phyloP scores from a whole-genome alignment of 2,797 vertebrate species.

The Acrossocheilus fasciatus region DNA sequence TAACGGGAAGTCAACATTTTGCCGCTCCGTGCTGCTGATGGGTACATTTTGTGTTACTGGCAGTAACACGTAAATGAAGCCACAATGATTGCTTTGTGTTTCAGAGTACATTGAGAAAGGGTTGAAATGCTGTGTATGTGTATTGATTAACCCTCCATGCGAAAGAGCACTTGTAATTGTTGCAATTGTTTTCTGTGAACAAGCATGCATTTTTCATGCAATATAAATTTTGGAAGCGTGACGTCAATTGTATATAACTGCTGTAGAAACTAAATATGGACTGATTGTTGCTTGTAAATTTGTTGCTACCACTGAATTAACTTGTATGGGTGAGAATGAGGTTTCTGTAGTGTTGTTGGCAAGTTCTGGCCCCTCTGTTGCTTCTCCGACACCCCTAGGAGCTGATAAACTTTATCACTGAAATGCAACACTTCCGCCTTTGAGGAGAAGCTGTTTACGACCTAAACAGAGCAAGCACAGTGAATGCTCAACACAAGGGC shows the following conservation, averaged over 20 bases:
- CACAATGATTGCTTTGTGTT: conserved; percentile 30
- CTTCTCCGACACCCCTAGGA: conserved; percentile 68
- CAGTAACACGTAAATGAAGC: conserved; percentile 14
- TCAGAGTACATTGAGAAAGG: conserved; percentile 23
- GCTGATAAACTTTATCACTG: conserved; percentile 84
- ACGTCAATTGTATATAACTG: not conserved
- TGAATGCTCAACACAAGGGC: not conserved
- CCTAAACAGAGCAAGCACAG: conserved; percentile 44
- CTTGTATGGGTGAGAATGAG: conserved; percentile 5
- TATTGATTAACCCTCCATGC: conserved; percentile 31
- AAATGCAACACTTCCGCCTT: conserved; percentile 72
- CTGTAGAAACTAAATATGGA: conserved; percentile 11
- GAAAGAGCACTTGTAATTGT: not conserved
- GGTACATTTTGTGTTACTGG: not conserved
- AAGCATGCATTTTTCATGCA: not conserved
- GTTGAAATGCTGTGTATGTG: not conserved
- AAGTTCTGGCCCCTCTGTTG: conserved; percentile 69
- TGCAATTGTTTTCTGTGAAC: not conserved
- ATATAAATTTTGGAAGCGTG: not conserved
- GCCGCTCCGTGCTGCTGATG: not conserved
- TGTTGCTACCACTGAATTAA: not conserved
- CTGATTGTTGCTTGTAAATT: not conserved
- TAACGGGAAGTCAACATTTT: conserved; percentile 29
- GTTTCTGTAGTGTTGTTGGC: conserved; percentile 46
- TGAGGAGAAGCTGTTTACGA: conserved; percentile 72